phyloP scores from a whole-genome alignment of 2,113 vertebrate genomes.

The Xiphorhynchus elegans region DNA sequence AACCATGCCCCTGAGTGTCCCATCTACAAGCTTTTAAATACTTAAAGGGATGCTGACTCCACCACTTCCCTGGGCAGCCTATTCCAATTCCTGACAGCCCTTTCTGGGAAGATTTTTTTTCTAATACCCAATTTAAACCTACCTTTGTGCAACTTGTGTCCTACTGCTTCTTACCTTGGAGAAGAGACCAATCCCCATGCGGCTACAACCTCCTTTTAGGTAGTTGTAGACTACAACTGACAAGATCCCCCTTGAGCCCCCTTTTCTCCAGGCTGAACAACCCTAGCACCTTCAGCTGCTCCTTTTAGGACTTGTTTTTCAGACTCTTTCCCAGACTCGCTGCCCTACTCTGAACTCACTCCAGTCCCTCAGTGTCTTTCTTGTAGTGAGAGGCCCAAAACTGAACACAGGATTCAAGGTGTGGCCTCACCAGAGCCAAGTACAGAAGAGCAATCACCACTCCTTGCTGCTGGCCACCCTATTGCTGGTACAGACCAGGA shows the following conservation, averaged over 20 bases:
- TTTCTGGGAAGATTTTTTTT: neutral
- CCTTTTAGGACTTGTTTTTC: neutral
- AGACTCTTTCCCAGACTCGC: rapidly evolving
- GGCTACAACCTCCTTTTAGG: neutral
- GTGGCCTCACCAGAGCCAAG: neutral
- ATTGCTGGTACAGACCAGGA: neutral
- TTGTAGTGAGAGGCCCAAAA: neutral
- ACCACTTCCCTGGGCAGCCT: neutral
- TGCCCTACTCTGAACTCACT: rapidly evolving
- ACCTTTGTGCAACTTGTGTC: neutral
- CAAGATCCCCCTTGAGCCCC: rapidly evolving
- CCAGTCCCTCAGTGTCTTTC: rapidly evolving
- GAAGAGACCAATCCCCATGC: neutral
- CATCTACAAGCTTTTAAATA: neutral
- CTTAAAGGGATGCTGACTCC: neutral
- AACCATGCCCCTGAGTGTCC: neutral
- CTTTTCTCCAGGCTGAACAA: neutral
- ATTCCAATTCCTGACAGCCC: neutral
- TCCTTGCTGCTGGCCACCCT: neutral
- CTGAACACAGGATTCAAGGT: neutral
- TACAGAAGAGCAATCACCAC: neutral
- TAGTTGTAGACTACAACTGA: rapidly evolving
- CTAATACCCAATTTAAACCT: neutral
- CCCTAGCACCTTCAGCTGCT: neutral
- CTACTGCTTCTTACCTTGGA: neutral